Evolutionary conservation across 2,888 invertebrate species (phyloP), one percentile per base, ranked within the genome.

Genomic region (Protonemura montana): DNA sequence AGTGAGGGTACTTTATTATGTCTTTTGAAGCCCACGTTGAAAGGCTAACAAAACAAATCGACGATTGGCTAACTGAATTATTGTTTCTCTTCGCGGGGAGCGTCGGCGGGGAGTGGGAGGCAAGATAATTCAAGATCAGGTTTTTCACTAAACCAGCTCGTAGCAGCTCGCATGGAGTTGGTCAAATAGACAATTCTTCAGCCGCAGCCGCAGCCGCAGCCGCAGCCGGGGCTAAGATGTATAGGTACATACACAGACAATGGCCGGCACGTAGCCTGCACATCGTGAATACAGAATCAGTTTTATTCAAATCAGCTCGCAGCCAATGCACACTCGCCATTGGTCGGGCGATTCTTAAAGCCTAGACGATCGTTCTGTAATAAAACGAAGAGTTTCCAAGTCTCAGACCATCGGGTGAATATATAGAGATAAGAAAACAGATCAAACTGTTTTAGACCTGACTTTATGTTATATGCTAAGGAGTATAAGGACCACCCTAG

Each of bases 351-450:
- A 78, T 5, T 21, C 27, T 78, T 28, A 27, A 21, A 78, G n/a
- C 59, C 2, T 59, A 10, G 16, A 21, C 59, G 59, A 21, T 59
- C 16, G 59, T 59, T 59, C 21, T 59, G 59, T 59, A 59, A 21
- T 28, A 28, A 78, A 13, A 28, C 25, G 27, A 78, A 78, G 78
- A 78, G 78, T 78, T 78, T 26, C 78, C 0, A 27, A 78, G 26
- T 25, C 28, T 78, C 3, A 7, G 78, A 78, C 28, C 78, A 78
- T 78, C 78, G 26, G 35, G 5, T 35, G 27, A 16, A 5, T 21
- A n/a, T n/a, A n/a, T n/a, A n/a, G n/a, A n/a, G 78, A 80, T n/a
- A 82, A 82, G 82, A 41, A 82, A 82, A 82, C 78, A n/a, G 35
- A 27, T 6, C 13, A 42, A 86, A 42, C 41, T 10, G 82, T 76